phyloP scores from a whole-genome alignment of 2,797 vertebrate species.

The Salarias fasciatus region DNA sequence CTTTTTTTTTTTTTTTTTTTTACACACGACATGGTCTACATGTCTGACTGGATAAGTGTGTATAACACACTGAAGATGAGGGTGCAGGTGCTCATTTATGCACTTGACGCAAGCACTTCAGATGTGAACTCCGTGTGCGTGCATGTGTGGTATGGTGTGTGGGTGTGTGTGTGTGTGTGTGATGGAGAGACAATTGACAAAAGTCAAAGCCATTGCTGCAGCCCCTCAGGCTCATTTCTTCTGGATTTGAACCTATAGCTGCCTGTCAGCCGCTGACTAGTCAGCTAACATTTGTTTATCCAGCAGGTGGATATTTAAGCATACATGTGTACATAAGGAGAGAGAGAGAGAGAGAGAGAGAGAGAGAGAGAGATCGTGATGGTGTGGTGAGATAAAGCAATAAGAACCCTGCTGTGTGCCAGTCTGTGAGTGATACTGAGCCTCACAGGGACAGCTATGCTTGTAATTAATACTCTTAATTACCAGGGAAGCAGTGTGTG shows the following conservation, averaged over 20 bases:
- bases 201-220: conserved; percentile 35
- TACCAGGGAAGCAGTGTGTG: conserved; percentile 71
- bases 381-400: conserved; percentile 72
- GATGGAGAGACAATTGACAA: conserved; percentile 22
- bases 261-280: conserved; percentile 67
- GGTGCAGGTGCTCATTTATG: no score
- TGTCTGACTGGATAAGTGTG: conserved; percentile 11
- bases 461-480: conserved; percentile 84
- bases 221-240: conserved; percentile 11
- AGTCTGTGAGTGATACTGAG: conserved; percentile 77
- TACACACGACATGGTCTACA: background rate
- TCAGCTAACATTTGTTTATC: conserved; percentile 67
- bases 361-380: conserved; percentile 50
- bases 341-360: conserved; percentile 28
- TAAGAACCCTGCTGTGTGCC: conserved; percentile 70
- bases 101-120: background rate
- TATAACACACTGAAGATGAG: background rate
- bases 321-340: conserved; percentile 45
- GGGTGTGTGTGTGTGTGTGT: no score
- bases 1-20: background rate
- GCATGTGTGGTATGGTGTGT: no score
- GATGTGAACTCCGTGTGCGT: background rate
- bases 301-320: conserved; percentile 62
- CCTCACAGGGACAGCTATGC: conserved; percentile 78
- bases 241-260: conserved; percentile 61